These are phyloP conservation scores for Lepetodrilus schrolli DNA, from an alignment of 2,888 invertebrate genomes.

Conservation along the genomic window DNA sequence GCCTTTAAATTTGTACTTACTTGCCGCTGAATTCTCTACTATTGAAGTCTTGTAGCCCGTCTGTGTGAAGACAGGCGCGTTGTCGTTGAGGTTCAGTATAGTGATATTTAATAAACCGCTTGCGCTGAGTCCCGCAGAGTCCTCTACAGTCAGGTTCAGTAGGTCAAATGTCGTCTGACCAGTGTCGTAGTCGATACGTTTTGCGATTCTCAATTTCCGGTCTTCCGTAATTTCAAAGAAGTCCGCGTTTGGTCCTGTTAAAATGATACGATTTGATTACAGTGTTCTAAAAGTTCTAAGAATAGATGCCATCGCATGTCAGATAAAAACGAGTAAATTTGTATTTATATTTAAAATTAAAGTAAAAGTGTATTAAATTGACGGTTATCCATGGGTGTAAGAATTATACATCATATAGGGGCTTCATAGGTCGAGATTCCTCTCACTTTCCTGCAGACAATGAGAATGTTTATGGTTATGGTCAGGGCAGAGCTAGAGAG, in stretches of 20 bases:
- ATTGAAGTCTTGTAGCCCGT: background rate
- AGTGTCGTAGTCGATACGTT: background rate
- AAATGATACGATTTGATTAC: background rate
- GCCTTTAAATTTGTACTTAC: background rate
- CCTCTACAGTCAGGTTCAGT: background rate
- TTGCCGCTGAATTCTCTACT: background rate
- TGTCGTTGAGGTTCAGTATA: conserved; percentile 26
- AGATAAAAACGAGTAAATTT: too few relatives aligned
- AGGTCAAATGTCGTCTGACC: background rate
- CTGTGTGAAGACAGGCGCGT: conserved; percentile 8
- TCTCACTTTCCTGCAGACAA: too few relatives aligned
- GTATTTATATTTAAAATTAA: too few relatives aligned
- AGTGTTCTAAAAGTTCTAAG: too few relatives aligned
- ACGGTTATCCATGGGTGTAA: too few relatives aligned
- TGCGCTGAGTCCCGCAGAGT: background rate
- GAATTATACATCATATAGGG: too few relatives aligned
- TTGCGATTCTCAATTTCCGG: background rate
- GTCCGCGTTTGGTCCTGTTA: background rate
- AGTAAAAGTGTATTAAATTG: too few relatives aligned
- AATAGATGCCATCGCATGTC: too few relatives aligned
- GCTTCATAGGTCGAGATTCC: too few relatives aligned
- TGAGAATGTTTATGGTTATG: too few relatives aligned
- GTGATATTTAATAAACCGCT: background rate
- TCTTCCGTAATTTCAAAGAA: background rate
- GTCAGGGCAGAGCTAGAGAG: too few relatives aligned